These are phyloP conservation scores for Bucco capensis DNA, from an alignment of 2,113 vertebrate species.

Conservation along the genomic window DNA sequence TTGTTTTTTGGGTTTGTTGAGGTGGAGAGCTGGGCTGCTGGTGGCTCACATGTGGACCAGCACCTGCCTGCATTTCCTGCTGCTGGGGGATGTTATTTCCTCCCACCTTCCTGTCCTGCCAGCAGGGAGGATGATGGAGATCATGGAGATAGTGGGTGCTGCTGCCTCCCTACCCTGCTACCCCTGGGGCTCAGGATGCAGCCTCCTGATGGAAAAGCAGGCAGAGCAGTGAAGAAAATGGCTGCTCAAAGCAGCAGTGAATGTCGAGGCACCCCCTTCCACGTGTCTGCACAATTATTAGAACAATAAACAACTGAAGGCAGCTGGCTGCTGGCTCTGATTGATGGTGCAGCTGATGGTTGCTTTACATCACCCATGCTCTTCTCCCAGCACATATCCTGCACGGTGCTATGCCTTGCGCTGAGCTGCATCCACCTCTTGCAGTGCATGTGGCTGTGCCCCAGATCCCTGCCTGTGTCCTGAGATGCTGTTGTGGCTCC, in stretches of 20 bases:
- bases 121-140: neutral
- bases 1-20: neutral
- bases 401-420: accelerated
- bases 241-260: neutral
- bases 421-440: accelerated
- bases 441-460: accelerated
- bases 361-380: neutral
- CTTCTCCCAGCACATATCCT: neutral
- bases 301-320: neutral
- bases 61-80: neutral
- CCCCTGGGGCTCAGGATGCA: neutral
- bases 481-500: accelerated
- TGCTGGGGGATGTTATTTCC: neutral
- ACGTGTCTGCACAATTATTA: neutral
- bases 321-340: neutral
- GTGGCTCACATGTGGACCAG: neutral
- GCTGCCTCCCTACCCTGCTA: accelerated
- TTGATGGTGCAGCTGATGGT: neutral
- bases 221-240: neutral
- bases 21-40: neutral
- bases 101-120: accelerated
- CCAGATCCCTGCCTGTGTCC: accelerated
- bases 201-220: neutral
- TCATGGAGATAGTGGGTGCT: neutral
- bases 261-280: constrained; percentile 1